Conservation (phyloP, 1,140 invertebrate species). For the Octopus bimaculoides region DNA sequence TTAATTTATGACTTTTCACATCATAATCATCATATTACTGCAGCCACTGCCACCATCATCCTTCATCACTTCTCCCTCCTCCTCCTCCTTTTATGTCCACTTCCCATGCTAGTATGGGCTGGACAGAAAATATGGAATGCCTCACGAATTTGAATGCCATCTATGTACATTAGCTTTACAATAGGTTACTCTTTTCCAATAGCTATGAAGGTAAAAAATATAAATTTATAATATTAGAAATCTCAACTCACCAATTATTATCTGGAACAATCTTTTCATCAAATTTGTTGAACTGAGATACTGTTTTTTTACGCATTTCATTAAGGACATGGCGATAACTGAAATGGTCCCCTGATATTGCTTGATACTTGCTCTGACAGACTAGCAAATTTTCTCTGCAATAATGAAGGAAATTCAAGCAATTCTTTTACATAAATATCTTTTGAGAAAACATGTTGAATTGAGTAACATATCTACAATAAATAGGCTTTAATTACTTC, state of each 20-base stretch:
- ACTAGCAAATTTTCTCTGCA: conserved; percentile 44
- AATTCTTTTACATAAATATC: neutral
- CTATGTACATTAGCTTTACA: no score
- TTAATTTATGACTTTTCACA: no score
- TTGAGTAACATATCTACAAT: neutral
- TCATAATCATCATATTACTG: no score
- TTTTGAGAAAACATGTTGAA: neutral
- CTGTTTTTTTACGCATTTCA: conserved; percentile 41
- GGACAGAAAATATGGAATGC: no score
- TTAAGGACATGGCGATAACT: conserved; percentile 42
- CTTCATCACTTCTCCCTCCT: no score
- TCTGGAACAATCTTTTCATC: conserved; percentile 35
- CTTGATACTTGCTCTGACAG: conserved; percentile 48
- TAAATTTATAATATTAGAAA: no score
- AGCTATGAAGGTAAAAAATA: no score
- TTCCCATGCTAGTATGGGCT: no score
- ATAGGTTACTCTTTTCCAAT: no score
- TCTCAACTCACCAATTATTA: conserved; percentile 40
- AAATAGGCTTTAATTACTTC: conserved; percentile 32
- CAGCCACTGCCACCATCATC: no score
- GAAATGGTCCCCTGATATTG: conserved; percentile 29
- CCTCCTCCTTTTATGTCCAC: no score
- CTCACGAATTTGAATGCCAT: no score
- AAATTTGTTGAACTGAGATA: conserved; percentile 26
- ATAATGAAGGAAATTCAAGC: neutral